Evolutionary conservation across 2,113 vertebrate genomes (phyloP).

Genomic region (Struthio camelus): DNA sequence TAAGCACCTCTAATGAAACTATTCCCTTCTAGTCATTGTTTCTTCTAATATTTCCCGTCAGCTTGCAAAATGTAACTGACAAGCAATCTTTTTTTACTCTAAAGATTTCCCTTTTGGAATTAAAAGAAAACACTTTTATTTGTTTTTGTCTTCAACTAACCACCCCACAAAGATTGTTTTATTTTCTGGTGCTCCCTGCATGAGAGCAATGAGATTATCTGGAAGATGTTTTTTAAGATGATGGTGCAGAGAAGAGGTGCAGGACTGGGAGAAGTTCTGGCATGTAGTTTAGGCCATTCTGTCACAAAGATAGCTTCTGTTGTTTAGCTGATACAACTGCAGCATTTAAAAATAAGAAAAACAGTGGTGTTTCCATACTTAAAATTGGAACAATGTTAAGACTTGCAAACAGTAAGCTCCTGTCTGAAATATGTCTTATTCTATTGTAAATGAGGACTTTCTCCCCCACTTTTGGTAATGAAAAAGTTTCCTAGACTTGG

Average conservation of each 20-base stretch:
- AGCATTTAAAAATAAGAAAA: background rate
- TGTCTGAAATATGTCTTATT: background rate
- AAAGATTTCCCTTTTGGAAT: background rate
- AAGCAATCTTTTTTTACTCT: background rate
- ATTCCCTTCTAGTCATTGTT: background rate
- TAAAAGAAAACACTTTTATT: accelerated
- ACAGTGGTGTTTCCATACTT: background rate
- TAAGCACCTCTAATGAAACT: background rate
- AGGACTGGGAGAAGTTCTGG: background rate
- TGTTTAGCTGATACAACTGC: background rate
- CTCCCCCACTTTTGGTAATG: background rate
- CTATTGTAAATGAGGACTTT: background rate
- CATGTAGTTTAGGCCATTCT: background rate
- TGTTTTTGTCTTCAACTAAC: background rate
- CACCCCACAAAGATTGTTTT: accelerated
- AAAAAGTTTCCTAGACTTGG: background rate
- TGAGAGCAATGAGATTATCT: background rate
- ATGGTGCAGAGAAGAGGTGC: background rate
- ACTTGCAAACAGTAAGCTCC: background rate
- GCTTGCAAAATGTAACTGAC: background rate
- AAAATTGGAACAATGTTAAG: background rate
- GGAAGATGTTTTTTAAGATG: background rate
- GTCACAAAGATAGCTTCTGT: background rate
- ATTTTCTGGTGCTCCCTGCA: background rate
- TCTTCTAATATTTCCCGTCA: background rate